Percentiles rank a stretch among this genome's conserved stretches.
These are phyloP conservation scores for Aspidiotus rigidus DNA, from an alignment of 2,888 invertebrate species.

Conservation along the genomic window DNA sequence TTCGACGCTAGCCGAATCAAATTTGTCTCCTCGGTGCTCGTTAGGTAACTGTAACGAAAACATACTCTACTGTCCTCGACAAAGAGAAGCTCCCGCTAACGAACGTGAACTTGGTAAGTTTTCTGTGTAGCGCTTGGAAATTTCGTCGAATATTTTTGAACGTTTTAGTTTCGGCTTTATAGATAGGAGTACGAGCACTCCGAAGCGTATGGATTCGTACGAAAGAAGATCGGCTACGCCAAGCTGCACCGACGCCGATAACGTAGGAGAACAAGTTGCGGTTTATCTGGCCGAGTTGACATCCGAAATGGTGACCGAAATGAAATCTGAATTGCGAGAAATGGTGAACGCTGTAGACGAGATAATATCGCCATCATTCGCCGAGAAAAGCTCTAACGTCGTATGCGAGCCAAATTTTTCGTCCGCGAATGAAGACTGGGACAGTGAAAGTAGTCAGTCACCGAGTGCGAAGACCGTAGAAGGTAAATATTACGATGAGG, in stretches of 20 bases:
- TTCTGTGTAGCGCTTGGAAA: no score
- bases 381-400: background rate
- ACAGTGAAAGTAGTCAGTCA: conserved; percentile 24
- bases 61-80: no score
- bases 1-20: conserved; percentile 9
- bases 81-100: no score
- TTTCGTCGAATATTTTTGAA: no score
- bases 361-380: conserved; percentile 50
- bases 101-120: no score
- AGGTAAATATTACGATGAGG: background rate
- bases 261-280: conserved; percentile 64
- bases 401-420: background rate
- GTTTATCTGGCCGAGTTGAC: conserved; percentile 70
- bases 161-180: no score
- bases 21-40: background rate
- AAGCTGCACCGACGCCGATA: conserved; percentile 44
- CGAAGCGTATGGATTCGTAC: no score
- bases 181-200: no score
- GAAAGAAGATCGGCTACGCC: no score
- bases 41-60: no score
- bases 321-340: conserved; percentile 56
- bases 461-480: conserved; percentile 11
- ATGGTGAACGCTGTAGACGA: conserved; percentile 65
- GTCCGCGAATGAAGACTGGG: conserved; percentile 4
- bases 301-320: conserved; percentile 67